Conservation (phyloP, 2,888 invertebrate species). For the Notodonta dromedarius region DNA sequence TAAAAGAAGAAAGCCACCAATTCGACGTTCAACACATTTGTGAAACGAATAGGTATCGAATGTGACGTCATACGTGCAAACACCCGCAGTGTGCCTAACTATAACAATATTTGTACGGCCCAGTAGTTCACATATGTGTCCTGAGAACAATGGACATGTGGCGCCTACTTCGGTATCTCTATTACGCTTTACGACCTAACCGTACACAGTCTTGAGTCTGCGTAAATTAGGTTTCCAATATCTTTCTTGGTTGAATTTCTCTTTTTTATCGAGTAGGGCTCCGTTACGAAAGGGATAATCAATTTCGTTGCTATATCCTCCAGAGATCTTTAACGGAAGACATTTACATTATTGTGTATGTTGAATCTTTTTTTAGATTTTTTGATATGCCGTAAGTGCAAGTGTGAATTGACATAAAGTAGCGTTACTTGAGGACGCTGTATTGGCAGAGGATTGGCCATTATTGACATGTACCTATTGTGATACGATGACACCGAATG, state of each 20-base stretch:
- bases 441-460: slow-evolving; percentile 14
- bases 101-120: slow-evolving; percentile 61
- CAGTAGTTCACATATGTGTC: slow-evolving; percentile 51
- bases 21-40: not conserved
- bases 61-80: slow-evolving; percentile 49
- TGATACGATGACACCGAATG: slow-evolving; percentile 39
- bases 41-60: slow-evolving; percentile 17
- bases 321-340: too few species aligned
- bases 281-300: not conserved
- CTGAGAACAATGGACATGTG: slow-evolving; percentile 52
- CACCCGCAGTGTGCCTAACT: slow-evolving; percentile 46
- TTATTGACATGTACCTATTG: slow-evolving; percentile 39
- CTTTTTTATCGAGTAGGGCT: too few species aligned
- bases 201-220: slow-evolving; percentile 15
- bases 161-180: slow-evolving; percentile 40
- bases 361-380: too few species aligned
- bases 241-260: slow-evolving; percentile 14
- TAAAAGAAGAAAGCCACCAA: not conserved
- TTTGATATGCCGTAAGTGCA: too few species aligned
- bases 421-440: not conserved
- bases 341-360: not conserved
- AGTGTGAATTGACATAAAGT: not conserved
- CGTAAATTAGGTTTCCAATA: slow-evolving; percentile 32
- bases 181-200: slow-evolving; percentile 34
- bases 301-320: too few species aligned